Evolutionary conservation across 2,113 vertebrate species (phyloP), one percentile per base, ranked within the genome.

Genomic region (Triplophysa dalaica): DNA sequence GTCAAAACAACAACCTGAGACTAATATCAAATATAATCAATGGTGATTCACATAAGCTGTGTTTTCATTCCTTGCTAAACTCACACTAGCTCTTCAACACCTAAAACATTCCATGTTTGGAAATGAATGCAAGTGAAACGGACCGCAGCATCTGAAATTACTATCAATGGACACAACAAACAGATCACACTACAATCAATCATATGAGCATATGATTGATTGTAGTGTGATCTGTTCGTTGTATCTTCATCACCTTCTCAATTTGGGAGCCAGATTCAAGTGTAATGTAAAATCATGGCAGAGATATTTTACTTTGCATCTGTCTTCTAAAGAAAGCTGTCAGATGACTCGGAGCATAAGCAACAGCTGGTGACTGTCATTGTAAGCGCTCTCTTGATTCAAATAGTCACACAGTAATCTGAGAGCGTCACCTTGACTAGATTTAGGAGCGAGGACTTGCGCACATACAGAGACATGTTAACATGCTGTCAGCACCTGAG

Each of bases 351-450:
- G 19, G 29, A 56, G 52, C 56, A 58, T 79, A 45, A 41, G 78
- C 66, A 86, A 75, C 85, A 84, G 80, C 82, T 84, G 82, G 72
- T 70, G 24, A 63, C 61, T 19, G 24, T 50, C 56, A 78, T 64
- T n/a, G 73, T 62, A 33, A 56, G 33, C 48, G 26, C n/a, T 52
- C 21, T n/a, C n/a, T 26, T 16, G 2, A 54, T 65, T 73, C 56
- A 73, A 21, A 67, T 14, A 16, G 19, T 52, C 64, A 50, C 45
- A 61, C 22, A 68, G 84, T 80, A 82, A 88, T 56, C 9, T 16
- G 68, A 86, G 82, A 81, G 24, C 70, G 41, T 85, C 81, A 86
- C 82, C 84, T 88, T 87, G 84, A 87, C 67, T 66, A 29, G 75
- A 81, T 75, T 77, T 45, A 81, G 76, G 62, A n/a, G 43, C 58